Conservation (phyloP, 2,113 vertebrate species). For the Furnarius figulus region DNA sequence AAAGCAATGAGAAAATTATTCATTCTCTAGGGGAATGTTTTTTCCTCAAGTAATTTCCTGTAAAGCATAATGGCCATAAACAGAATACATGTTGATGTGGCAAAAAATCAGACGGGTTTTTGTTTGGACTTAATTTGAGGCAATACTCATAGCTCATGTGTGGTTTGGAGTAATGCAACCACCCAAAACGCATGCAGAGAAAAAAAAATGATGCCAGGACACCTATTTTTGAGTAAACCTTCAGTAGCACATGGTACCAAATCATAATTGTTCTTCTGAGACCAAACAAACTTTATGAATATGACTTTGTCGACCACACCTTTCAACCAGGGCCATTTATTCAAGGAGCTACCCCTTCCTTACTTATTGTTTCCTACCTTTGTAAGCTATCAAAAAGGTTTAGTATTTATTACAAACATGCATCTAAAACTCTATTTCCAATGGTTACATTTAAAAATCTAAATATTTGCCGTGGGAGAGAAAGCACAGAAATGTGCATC, state of each 20-base stretch:
- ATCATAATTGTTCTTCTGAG: background rate
- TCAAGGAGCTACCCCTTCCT: background rate
- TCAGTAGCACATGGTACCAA: background rate
- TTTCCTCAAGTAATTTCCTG: background rate
- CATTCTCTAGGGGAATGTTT: background rate
- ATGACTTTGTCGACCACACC: background rate
- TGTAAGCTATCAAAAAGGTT: background rate
- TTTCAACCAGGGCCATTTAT: background rate
- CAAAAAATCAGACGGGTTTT: background rate
- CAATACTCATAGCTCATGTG: background rate
- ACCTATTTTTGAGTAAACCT: background rate
- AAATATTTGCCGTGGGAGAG: background rate
- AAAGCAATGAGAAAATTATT: background rate
- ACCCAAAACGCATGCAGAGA: background rate
- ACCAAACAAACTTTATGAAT: background rate
- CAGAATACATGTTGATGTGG: background rate
- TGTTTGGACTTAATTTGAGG: background rate
- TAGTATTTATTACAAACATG: background rate
- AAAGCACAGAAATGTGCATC: background rate
- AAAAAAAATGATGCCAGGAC: background rate
- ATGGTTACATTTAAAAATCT: background rate
- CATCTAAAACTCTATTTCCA: background rate
- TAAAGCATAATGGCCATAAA: background rate
- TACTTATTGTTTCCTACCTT: background rate
- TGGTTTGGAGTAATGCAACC: background rate